Base-by-base conservation (phyloP, 1,140 invertebrate genomes). In the Drosophila baimaii region DNA sequence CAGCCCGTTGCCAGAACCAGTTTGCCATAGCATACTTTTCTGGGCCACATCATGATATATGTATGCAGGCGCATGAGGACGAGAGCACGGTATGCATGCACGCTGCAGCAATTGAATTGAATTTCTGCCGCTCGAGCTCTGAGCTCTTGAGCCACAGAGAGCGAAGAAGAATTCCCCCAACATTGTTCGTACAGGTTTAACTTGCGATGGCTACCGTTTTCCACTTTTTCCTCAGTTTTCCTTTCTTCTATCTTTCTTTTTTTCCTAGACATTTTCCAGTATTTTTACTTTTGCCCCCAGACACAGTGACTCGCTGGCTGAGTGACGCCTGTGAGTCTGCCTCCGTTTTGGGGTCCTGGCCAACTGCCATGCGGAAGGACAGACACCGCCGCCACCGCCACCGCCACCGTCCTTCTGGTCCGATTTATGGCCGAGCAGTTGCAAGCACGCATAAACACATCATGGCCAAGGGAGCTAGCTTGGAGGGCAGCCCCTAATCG, bases 71-170 rank as follows among this genome's bases (percentile, higher is more conserved):
- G 54, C 43, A 52, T 3, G 19, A 35, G 29, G 29, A 52, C 51
- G 29, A 52, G 19, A 15, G 7, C 51, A 21, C 51, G 51, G 51
- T 66, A 47, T 63, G 58, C 41, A 61, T 70, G 70, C 71, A 81
- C 75, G 79, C 71, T 85, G 73, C 73, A 57, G 76, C 83, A 88
- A 88, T 86, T 89, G 84, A 88, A 88, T 88, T 88, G 83, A 88
- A 88, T 88, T 88, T 76, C 52, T 59, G 57, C 61, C 78, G 75
- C 79, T 81, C 37, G 62, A 78, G 64, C 68, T 74, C 47, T 52
- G 63, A 65, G 80, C 81, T 84, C 72, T 77, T 85, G 73, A 81
- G 74, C 65, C 35, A 66, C 72, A 80, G 57, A 70, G 49, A 33
- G 13, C 54, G 46, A 68, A 64, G 52, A 71, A 51, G 69, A 55